These are phyloP conservation scores for Athalia cordata DNA, from an alignment of 2,888 invertebrate species.

Conservation along the genomic window DNA sequence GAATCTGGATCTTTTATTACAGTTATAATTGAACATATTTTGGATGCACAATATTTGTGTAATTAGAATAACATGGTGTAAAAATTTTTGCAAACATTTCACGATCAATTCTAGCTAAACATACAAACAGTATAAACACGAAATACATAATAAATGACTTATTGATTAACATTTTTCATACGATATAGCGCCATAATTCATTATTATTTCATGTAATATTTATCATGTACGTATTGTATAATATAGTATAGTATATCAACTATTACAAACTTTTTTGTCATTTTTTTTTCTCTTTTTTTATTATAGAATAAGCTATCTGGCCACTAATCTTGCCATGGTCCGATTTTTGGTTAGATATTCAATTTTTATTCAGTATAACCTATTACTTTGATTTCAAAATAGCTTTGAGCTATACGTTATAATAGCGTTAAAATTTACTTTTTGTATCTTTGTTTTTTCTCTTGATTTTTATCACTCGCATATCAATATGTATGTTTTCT, in stretches of 20 bases:
- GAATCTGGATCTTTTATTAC: not conserved
- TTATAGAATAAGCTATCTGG: conserved; percentile 38
- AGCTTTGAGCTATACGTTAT: conserved; percentile 6
- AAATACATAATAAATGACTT: conserved; percentile 46
- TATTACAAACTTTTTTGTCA: not conserved
- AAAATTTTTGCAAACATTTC: conserved; percentile 40
- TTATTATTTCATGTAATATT: conserved; percentile 43
- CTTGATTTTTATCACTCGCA: too few relatives aligned
- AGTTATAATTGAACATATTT: conserved; percentile 18
- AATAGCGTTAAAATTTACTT: too few relatives aligned
- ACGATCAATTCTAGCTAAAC: conserved; percentile 37
- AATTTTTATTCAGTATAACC: conserved; percentile 21
- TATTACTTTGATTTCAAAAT: not conserved
- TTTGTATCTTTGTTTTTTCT: too few relatives aligned
- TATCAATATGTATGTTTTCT: too few relatives aligned
- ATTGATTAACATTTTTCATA: conserved; percentile 16
- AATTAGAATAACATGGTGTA: conserved; percentile 46
- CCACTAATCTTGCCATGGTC: conserved; percentile 55
- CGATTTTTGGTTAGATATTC: conserved; percentile 46
- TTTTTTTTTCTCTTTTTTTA: conserved; percentile 15
- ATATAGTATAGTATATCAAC: conserved; percentile 43
- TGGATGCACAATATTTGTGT: conserved; percentile 20
- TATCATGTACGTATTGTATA: conserved; percentile 50
- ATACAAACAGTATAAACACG: conserved; percentile 34
- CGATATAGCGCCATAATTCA: conserved; percentile 41